phyloP scores from a whole-genome alignment of 2,797 vertebrate genomes.

The Hemitrygon akajei region DNA sequence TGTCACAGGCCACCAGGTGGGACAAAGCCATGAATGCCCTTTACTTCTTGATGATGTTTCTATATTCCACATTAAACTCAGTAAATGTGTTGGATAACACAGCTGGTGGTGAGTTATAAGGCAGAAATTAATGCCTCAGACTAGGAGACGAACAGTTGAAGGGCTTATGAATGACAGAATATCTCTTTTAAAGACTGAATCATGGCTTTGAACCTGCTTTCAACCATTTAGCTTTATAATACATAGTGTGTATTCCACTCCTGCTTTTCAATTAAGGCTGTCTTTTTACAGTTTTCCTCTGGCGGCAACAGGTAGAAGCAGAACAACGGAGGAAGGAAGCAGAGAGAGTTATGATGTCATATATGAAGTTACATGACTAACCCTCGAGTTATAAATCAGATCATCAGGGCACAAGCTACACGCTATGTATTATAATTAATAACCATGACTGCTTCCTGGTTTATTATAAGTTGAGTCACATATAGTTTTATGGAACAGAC shows the following conservation, averaged over 20 bases:
- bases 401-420: slow-evolving; percentile 12
- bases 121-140: slow-evolving; percentile 14
- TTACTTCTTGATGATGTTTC: background rate
- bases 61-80: background rate
- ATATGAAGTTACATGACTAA: background rate
- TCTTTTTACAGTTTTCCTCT: background rate
- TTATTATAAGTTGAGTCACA: slow-evolving; percentile 11
- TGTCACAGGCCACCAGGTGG: background rate
- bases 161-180: background rate
- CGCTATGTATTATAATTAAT: background rate
- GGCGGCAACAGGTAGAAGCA: background rate
- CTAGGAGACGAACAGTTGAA: background rate
- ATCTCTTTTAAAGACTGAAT: background rate
- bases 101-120: slow-evolving; percentile 5
- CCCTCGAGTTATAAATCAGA: background rate
- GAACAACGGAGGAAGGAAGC: background rate
- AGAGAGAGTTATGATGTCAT: background rate
- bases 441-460: background rate
- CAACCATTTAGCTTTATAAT: background rate
- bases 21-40: background rate
- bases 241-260: slow-evolving; percentile 21
- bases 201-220: slow-evolving; percentile 1
- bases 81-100: background rate
- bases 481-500: background rate
- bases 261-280: background rate